Evolutionary conservation across 1,140 invertebrate species (phyloP).

Genomic region (Mizuhopecten yessoensis): DNA sequence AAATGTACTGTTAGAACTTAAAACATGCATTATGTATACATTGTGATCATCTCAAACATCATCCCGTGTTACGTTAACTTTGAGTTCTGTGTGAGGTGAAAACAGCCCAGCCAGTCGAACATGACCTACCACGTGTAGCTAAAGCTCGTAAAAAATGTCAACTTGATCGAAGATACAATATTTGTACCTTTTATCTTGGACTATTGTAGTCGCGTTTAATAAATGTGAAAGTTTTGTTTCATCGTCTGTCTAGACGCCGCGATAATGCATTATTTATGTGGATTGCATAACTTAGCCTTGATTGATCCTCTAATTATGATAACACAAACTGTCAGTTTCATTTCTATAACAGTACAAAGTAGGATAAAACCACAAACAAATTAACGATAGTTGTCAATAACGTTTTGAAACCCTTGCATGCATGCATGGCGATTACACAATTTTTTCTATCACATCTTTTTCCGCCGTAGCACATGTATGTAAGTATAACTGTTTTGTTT

Average conservation of each 20-base stretch:
- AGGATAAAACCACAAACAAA: slow-evolving; percentile 8
- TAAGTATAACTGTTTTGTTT: not conserved
- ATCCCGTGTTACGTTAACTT: not conserved
- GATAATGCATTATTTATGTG: slow-evolving; percentile 39
- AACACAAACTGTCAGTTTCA: slow-evolving; percentile 10
- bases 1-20: not conserved
- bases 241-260: not conserved
- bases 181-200: not conserved
- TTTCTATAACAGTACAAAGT: not conserved
- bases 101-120: slow-evolving; percentile 8
- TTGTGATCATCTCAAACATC: not conserved
- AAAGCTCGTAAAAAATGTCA: slow-evolving; percentile 12
- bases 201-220: slow-evolving; percentile 10
- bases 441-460: not conserved
- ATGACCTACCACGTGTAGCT: not conserved
- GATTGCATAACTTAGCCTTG: slow-evolving; percentile 26
- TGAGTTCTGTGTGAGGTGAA: not conserved
- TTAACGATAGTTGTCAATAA: not conserved
- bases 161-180: slow-evolving; percentile 15
- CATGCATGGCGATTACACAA: not conserved
- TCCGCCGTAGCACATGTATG: not conserved
- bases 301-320: slow-evolving; percentile 9
- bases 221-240: not conserved
- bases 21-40: slow-evolving; percentile 2
- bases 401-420: not conserved